Evolutionary conservation across 1,140 invertebrate species (phyloP), one percentile per base, ranked within the genome.

Genomic region (Onthophagus taurus): DNA sequence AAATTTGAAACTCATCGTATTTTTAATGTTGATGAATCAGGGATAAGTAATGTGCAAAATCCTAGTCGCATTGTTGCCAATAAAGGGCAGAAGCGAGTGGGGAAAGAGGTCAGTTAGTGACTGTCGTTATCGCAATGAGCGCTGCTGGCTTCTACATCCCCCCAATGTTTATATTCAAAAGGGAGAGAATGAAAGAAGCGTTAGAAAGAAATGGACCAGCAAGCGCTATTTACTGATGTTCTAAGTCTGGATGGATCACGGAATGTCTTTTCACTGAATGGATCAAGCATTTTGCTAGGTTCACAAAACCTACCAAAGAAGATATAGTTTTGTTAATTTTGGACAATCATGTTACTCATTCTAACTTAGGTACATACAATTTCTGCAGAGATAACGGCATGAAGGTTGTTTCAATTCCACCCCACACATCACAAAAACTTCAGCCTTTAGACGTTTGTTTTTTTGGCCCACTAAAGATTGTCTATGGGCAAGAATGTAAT

Each of bases 401-500:
- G 6, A 42, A 30, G 2, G 46, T 60, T n/a, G 12, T 59, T 17
- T 55, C 24, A 31, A 49, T 67, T 2, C 63, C 65, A 19, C 59
- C 64, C 20, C 64, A 69, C 47, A 54, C 51, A n/a, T 61, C 57
- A 5, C 58, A 67, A 47, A 49, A 53, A 21, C 37, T 69, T 24
- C 64, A 71, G 30, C 64, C 65, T 20, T 47, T 66, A 11, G 65
- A 67, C 31, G 51, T 57, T 12, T 36, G 54, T 17, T 62, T 67
- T 39, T 65, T 66, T 57, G 48, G 49, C 21, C 59, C 59, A 12
- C 44, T 68, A 19, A 65, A 57, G 39, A 57, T 48, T 4, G 59
- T 54, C 39, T 67, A 64, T 42, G 49, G 39, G 38, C 36, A 60
- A 43, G 58, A 58, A 50, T n/a, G n/a, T n/a, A n/a, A n/a, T n/a